phyloP scores from a whole-genome alignment of 2,797 vertebrate species.

The Acrossocheilus fasciatus region DNA sequence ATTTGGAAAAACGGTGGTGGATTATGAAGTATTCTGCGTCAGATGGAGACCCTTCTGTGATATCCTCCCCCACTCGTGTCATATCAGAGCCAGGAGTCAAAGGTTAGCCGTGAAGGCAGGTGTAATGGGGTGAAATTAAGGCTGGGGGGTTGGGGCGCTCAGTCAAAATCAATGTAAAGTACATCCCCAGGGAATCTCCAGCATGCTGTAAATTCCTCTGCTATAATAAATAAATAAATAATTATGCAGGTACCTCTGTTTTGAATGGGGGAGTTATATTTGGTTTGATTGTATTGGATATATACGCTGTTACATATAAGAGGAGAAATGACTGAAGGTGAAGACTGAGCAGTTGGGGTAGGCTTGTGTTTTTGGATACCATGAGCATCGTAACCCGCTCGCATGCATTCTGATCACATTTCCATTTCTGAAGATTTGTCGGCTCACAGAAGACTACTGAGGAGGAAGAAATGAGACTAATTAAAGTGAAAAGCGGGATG shows the following conservation, averaged over 20 bases:
- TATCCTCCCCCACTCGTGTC: not conserved
- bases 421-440: not conserved
- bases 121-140: constrained; percentile 7
- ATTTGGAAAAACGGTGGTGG: not conserved
- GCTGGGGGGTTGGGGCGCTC: not conserved
- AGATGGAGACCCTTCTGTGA: not conserved
- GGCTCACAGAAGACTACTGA: not conserved
- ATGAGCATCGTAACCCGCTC: not conserved
- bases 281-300: not conserved
- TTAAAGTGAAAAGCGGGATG: constrained; percentile 17
- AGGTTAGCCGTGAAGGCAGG: constrained; percentile 27
- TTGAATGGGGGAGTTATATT: not conserved
- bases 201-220: not conserved
- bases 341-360: not conserved
- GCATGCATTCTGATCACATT: not conserved
- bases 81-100: not conserved
- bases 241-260: not conserved
- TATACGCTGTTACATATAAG: not conserved
- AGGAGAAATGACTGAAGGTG: not conserved
- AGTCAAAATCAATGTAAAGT: constrained; percentile 20
- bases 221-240: not conserved
- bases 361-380: not conserved
- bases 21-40: not conserved
- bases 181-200: constrained; percentile 4
- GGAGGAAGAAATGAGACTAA: constrained; percentile 23